A percentile compares a stretch with the other conserved stretches of the same genome.
Conservation (phyloP, 2,888 invertebrate species). For the Icerya purchasi region DNA sequence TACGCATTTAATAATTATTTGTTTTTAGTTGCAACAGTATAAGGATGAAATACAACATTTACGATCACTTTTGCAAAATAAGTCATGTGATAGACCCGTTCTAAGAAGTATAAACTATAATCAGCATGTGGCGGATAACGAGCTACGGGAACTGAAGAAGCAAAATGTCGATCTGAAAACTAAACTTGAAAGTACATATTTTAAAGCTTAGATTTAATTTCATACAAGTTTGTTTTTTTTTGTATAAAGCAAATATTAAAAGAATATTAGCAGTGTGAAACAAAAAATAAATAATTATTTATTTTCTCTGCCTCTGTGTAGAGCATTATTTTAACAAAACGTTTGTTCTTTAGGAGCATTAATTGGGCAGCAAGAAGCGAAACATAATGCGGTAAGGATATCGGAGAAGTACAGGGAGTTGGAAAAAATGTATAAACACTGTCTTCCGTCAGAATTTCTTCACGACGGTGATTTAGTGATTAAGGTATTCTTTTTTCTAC, state of each 20-base stretch:
- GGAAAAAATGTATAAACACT: constrained; percentile 24
- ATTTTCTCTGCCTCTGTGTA: no score
- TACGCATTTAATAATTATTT: no score
- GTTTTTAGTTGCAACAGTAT: neutral
- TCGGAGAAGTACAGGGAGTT: constrained; percentile 50
- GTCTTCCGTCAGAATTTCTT: no score
- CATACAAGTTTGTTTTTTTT: no score
- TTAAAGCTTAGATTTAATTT: no score
- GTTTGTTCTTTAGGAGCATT: constrained; percentile 32
- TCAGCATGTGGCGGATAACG: neutral
- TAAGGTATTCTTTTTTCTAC: no score
- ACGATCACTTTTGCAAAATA: neutral
- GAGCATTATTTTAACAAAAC: no score
- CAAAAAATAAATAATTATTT: no score
- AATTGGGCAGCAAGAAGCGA: constrained; percentile 56
- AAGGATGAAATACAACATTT: neutral
- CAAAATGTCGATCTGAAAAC: neutral
- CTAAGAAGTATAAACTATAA: neutral
- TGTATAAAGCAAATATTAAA: no score
- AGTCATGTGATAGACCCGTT: neutral
- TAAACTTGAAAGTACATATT: neutral
- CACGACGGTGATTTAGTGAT: no score
- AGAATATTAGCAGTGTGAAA: no score
- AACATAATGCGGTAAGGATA: constrained; percentile 47
- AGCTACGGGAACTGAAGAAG: neutral